Percentiles rank a stretch among this genome's conserved stretches.
phyloP scores from a whole-genome alignment of 2,888 invertebrate genomes.

The Mystacides longicornis region DNA sequence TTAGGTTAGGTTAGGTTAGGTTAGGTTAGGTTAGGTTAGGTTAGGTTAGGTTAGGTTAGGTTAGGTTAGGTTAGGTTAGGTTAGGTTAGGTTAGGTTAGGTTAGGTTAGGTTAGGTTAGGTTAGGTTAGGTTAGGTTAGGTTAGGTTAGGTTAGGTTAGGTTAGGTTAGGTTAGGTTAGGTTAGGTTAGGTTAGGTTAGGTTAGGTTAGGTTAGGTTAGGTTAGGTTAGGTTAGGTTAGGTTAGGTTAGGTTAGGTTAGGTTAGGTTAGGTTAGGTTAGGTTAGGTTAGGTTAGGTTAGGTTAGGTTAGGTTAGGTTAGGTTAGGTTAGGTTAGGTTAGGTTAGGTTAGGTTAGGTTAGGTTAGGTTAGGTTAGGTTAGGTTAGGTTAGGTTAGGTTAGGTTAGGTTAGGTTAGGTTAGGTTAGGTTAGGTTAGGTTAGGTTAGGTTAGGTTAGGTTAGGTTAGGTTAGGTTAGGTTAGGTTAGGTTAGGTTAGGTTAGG shows the following conservation, averaged over 20 bases:
- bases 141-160: slow-evolving; percentile 2
- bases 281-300: slow-evolving; percentile 2
- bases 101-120: slow-evolving; percentile 2
- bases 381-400: slow-evolving; percentile 2
- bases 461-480: slow-evolving; percentile 3
- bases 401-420: slow-evolving; percentile 2
- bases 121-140: slow-evolving; percentile 2
- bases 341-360: slow-evolving; percentile 2
- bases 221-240: slow-evolving; percentile 2
- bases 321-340: slow-evolving; percentile 2
- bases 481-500: slow-evolving; percentile 2
- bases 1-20: slow-evolving; percentile 2
- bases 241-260: slow-evolving; percentile 2
- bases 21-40: slow-evolving; percentile 2
- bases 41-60: slow-evolving; percentile 2
- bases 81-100: slow-evolving; percentile 2
- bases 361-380: slow-evolving; percentile 2
- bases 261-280: slow-evolving; percentile 2
- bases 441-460: slow-evolving; percentile 4
- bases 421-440: slow-evolving; percentile 2
- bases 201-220: slow-evolving; percentile 2
- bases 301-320: slow-evolving; percentile 2
- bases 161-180: slow-evolving; percentile 2
- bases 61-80: slow-evolving; percentile 2
- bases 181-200: slow-evolving; percentile 2